A percentile compares a stretch with the other conserved stretches of the same genome.
These are phyloP conservation scores for Adelosebastes latens DNA, from an alignment of 2,797 vertebrate species.

Conservation along the genomic window DNA sequence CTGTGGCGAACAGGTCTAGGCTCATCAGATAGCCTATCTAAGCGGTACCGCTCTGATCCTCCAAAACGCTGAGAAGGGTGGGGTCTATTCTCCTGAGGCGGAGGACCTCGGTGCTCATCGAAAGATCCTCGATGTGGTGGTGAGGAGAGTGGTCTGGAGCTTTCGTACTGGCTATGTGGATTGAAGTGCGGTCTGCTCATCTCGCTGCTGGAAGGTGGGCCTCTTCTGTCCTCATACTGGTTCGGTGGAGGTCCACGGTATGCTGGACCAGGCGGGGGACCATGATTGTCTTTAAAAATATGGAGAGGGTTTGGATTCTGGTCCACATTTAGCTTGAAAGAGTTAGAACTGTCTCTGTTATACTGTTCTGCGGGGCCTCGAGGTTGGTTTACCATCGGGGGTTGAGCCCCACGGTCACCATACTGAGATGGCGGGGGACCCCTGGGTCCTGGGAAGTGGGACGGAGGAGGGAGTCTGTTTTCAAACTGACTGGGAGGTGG, in stretches of 20 bases:
- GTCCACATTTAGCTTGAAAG: constrained; percentile 80
- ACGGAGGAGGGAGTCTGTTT: constrained; percentile 83
- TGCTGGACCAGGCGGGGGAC: constrained; percentile 57
- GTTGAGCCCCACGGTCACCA: constrained; percentile 80
- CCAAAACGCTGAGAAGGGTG: constrained; percentile 78
- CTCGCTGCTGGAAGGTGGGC: constrained; percentile 69
- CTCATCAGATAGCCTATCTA: constrained; percentile 84
- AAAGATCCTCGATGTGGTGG: constrained; percentile 87
- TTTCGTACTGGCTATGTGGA: constrained; percentile 77
- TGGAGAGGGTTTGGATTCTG: constrained; percentile 67
- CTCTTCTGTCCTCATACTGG: constrained; percentile 90
- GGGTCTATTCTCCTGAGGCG: constrained; percentile 73
- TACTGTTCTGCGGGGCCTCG: constrained; percentile 85
- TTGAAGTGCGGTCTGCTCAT: constrained; percentile 83
- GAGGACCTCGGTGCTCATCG: constrained; percentile 80
- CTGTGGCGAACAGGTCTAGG: constrained; percentile 87
- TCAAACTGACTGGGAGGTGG: constrained; percentile 84
- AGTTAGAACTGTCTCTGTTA: constrained; percentile 70
- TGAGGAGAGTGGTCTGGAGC: constrained; percentile 68
- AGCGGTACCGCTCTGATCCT: constrained; percentile 86
- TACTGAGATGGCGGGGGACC: constrained; percentile 86
- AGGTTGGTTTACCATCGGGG: constrained; percentile 77
- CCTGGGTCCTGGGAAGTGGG: constrained; percentile 87
- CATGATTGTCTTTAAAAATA: constrained; percentile 77
- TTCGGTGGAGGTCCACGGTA: constrained; percentile 81